Conservation (phyloP, 2,888 invertebrate species). For the Oithona nana region DNA sequence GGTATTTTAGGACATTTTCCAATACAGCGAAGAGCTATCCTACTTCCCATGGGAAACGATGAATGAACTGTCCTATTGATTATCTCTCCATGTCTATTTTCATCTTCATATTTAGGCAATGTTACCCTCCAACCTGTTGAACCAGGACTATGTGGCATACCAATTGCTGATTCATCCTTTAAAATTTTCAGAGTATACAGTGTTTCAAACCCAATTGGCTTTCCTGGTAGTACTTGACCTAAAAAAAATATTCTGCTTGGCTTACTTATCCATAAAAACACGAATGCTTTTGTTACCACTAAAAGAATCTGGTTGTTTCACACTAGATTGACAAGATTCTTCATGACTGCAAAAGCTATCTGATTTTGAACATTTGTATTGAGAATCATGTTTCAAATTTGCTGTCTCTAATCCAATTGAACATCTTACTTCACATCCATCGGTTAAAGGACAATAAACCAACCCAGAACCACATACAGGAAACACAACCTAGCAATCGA, state of each 20-base stretch:
- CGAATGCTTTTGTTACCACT: neutral
- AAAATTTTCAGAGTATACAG: neutral
- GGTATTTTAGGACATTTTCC: neutral
- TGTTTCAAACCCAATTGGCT: too few species aligned
- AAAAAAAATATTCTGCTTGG: too few species aligned
- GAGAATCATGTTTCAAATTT: neutral
- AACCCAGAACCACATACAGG: neutral
- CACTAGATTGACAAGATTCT: neutral
- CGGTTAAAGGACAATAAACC: neutral
- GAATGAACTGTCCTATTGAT: too few species aligned
- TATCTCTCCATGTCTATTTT: neutral
- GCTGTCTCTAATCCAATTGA: neutral
- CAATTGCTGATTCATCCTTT: too few species aligned
- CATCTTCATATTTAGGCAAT: neutral
- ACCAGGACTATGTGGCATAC: too few species aligned
- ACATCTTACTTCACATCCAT: neutral
- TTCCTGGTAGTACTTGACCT: too few species aligned
- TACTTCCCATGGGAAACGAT: neutral
- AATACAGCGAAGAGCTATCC: neutral
- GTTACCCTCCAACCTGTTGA: neutral
- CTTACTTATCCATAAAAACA: neutral
- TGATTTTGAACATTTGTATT: neutral
- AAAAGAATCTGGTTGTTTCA: neutral
- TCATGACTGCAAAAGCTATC: neutral
- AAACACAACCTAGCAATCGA: neutral